Evolutionary conservation across 1,140 invertebrate genomes (phyloP).

Genomic region (Pogonomyrmex barbatus): DNA sequence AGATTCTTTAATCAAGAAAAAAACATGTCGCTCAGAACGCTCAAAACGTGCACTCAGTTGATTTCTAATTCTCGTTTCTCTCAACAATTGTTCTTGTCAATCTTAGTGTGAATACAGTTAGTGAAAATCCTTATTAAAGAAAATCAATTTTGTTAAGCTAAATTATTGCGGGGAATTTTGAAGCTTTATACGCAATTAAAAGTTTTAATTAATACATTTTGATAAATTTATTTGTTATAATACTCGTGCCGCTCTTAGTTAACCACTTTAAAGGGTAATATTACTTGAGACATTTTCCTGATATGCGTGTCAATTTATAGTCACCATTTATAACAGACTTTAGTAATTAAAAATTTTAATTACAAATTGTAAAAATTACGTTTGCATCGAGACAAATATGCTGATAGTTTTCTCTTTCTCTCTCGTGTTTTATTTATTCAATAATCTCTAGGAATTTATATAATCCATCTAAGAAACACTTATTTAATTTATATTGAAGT

Average conservation of each 20-base stretch:
- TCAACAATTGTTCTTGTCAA: too few relatives aligned
- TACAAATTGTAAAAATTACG: neutral
- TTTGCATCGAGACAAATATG: neutral
- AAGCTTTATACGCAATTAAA: neutral
- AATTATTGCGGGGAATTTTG: neutral
- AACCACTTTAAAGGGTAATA: neutral
- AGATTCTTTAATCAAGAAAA: neutral
- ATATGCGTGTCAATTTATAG: neutral
- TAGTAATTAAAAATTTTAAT: neutral
- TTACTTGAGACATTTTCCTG: neutral
- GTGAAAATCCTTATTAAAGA: neutral
- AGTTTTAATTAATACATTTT: conserved; percentile 24
- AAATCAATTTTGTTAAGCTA: neutral
- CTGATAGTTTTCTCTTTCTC: neutral
- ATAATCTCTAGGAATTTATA: neutral
- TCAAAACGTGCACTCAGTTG: neutral
- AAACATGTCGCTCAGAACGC: neutral
- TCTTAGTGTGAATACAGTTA: neutral
- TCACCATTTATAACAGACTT: neutral
- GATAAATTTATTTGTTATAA: neutral
- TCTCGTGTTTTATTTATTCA: neutral
- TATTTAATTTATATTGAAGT: neutral
- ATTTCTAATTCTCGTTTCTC: neutral
- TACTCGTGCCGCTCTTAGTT: neutral
- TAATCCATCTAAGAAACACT: neutral